Base-by-base conservation (phyloP, 1,140 invertebrate genomes). In the Chrysopa pallens region DNA sequence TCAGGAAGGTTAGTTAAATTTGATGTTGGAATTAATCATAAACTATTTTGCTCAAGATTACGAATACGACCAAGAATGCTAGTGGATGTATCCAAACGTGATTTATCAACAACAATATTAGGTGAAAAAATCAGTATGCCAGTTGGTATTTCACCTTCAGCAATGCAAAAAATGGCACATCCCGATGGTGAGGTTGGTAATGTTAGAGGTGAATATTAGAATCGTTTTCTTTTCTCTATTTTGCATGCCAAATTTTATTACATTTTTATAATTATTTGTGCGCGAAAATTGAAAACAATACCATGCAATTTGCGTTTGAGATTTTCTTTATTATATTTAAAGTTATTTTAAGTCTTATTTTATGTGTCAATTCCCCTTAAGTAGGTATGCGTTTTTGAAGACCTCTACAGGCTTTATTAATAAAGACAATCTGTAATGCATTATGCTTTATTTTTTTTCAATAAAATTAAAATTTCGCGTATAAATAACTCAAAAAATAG, bases 91-190 rank as follows among this genome's bases (percentile, higher is more conserved):
- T 74, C 72, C 0, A 64, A 66, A 13, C 60, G 77, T 43, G 68
- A 81, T 46, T 58, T 79, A 7, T 61, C 62, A 6, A 80, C 77
- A 4, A 73, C 63, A 0, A 62, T 84, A 27, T 58, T 90, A 8
- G 84, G 83, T 0, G 50, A 75, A 36, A 69, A 61, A 42, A 66
- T 92, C 12, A 64, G 72, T 4, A 77, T 87, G 66, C 92, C 92
- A 0, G 59, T 95, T 17, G 88, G 86, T 5, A 77, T 96, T 40
- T 76, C 91, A 0, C 89, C 92, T 1, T 85, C 87, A 5, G 90
- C 90, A 0, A 90, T 94, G 84, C 91, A 95, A 55, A 74, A 72
- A 52, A 83, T 97, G 84, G 88, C 90, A 0, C 81, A 92, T 66
- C 74, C 80, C 1, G 80, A 90, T 38, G 92, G 92, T 8, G 91